A percentile compares a stretch with the other conserved stretches of the same genome.
phyloP scores from a whole-genome alignment of 2,888 invertebrate genomes.

The Fissipunctia ypsillon region DNA sequence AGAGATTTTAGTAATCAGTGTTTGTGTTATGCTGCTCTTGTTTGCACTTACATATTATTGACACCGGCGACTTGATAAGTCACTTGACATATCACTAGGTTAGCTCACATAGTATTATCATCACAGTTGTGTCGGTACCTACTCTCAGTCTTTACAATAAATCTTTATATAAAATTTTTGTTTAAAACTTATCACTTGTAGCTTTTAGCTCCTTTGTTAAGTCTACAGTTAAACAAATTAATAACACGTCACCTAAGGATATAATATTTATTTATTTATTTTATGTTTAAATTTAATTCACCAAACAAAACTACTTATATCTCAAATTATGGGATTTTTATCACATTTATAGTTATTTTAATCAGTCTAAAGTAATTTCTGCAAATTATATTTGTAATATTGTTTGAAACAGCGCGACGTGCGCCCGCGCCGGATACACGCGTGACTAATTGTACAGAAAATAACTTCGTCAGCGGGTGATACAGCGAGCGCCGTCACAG shows the following conservation, averaged over 20 bases:
- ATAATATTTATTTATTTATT: no score
- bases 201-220: slow-evolving; percentile 34
- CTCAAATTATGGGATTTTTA: not conserved
- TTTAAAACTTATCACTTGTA: slow-evolving; percentile 14
- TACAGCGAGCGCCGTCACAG: slow-evolving; percentile 85
- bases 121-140: slow-evolving; percentile 40
- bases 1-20: slow-evolving; percentile 2
- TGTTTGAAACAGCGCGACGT: slow-evolving; percentile 68
- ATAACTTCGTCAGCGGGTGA: slow-evolving; percentile 89
- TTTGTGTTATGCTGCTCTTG: slow-evolving; percentile 23
- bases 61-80: slow-evolving; percentile 46
- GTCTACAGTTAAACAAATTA: not conserved
- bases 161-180: not conserved
- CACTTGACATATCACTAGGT: slow-evolving; percentile 39
- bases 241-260: not conserved
- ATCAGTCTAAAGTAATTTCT: slow-evolving; percentile 40
- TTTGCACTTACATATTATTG: slow-evolving; percentile 53
- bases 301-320: not conserved
- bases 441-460: slow-evolving; percentile 90
- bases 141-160: slow-evolving; percentile 29
- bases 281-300: not conserved
- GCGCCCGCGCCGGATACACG: slow-evolving; percentile 88
- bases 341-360: slow-evolving; percentile 25
- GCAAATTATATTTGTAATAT: slow-evolving; percentile 43
- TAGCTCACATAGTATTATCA: slow-evolving; percentile 32